Base-by-base conservation (phyloP, 2,888 invertebrate genomes). In the Eudasyphora cyanicolor region DNA sequence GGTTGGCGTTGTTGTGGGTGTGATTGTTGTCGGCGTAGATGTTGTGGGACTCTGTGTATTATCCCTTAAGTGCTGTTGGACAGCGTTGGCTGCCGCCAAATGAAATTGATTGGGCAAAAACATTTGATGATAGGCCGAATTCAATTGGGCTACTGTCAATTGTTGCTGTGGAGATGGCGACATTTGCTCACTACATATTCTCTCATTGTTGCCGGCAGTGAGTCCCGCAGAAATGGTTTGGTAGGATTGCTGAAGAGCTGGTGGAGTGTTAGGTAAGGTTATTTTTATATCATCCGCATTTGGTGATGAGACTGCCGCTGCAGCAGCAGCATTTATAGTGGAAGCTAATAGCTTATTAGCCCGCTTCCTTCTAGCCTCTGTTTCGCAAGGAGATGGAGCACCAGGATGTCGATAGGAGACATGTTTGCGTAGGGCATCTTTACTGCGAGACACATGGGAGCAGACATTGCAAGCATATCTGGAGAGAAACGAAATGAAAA, bases 341-440 rank as follows among this genome's bases (percentile, higher is more conserved):
- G 88, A 79, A 57, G 86, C 86, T 10, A 91, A 82, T 2, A 87
- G 86, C 84, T 92, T 92, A 19, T 89, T 86, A n/a, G 91, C 89
- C n/a, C 92, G 90, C 80, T 92, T 92, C 49, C 92, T 88, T 10
- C 92, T 88, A 1, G 92, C 91, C 67, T 92, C 92, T 27, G 91
- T 89, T 81, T 92, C 92, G 73, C 92, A 92, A 2, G 92, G 92
- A 21, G 92, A 92, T 2, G 92, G 92, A 19, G 92, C 92, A 2
- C 92, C 94, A 7, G 96, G 96, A 92, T 97, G 97, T 76, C 97
- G 92, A 89, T 97, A 97, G 0, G 97, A 97, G 51, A 97, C 97
- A 90, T 97, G 97, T 91, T 97, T 97, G 85, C 97, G 93, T 74
- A 97, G 92, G 32, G 97, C 97, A 91, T 97, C 97, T 82, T 97